Percentiles rank a stretch among this genome's conserved stretches.
These are phyloP conservation scores for Parascotia fuliginaria DNA, from an alignment of 2,888 invertebrate species.

Conservation along the genomic window DNA sequence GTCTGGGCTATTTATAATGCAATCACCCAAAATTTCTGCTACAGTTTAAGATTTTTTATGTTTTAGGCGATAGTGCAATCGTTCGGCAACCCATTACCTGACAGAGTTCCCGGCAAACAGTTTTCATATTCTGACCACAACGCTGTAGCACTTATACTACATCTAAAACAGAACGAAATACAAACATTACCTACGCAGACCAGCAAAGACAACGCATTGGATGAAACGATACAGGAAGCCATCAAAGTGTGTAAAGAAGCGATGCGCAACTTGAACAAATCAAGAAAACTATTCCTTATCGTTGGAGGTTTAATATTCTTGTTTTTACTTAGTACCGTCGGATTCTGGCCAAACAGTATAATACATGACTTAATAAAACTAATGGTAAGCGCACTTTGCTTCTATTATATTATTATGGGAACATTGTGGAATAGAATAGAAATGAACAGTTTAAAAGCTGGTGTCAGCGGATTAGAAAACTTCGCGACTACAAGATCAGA, in stretches of 20 bases:
- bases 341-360: conserved; percentile 77
- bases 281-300: conserved; percentile 83
- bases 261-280: conserved; percentile 73
- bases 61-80: conserved; percentile 72
- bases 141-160: conserved; percentile 88
- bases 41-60: not conserved
- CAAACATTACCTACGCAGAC: conserved; percentile 41
- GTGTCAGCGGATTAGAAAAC: conserved; percentile 89
- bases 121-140: conserved; percentile 97
- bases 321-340: conserved; percentile 81
- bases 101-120: conserved; percentile 88
- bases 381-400: conserved; percentile 87
- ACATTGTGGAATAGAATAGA: conserved; percentile 94
- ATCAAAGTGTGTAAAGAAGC: conserved; percentile 87
- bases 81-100: conserved; percentile 90
- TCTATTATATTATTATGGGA: conserved; percentile 91
- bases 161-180: conserved; percentile 43
- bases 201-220: conserved; percentile 47
- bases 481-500: conserved; percentile 57
- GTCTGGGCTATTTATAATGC: too few relatives aligned
- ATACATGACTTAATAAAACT: conserved; percentile 86
- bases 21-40: not conserved
- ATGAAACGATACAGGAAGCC: conserved; percentile 83
- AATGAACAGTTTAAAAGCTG: conserved; percentile 91
- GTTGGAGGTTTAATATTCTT: conserved; percentile 79